phyloP scores from a whole-genome alignment of 2,797 vertebrate genomes.

The Galagoides demidoff region DNA sequence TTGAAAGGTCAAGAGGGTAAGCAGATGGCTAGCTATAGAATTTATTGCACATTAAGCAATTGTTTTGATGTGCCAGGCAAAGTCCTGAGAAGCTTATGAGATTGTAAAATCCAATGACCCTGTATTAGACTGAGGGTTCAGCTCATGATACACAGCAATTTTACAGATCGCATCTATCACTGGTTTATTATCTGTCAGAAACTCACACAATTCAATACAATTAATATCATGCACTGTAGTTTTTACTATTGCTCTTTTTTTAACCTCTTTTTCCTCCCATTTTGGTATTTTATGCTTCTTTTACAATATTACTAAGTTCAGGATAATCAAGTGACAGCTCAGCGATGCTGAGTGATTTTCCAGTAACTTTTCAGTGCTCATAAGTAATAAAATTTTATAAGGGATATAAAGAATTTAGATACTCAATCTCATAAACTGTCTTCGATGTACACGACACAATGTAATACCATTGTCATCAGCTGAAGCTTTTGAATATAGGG shows the following conservation, averaged over 20 bases:
- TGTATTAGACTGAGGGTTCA: constrained; percentile 77
- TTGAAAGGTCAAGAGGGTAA: constrained; percentile 86
- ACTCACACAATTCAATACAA: constrained; percentile 37
- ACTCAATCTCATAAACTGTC: constrained; percentile 26
- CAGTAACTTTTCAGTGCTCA: constrained; percentile 69
- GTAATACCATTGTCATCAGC: constrained; percentile 39
- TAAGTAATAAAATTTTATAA: constrained; percentile 77
- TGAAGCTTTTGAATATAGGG: not conserved
- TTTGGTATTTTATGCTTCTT: constrained; percentile 71
- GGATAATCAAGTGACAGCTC: constrained; percentile 62
- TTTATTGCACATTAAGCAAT: constrained; percentile 85
- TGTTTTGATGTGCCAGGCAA: constrained; percentile 86
- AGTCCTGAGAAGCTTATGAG: constrained; percentile 83
- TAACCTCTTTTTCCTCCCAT: constrained; percentile 43
- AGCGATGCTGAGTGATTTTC: constrained; percentile 68
- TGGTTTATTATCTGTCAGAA: constrained; percentile 83
- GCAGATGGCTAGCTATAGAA: constrained; percentile 87
- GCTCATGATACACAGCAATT: constrained; percentile 76
- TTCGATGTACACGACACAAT: not conserved
- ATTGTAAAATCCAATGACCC: constrained; percentile 85
- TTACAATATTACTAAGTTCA: constrained; percentile 60
- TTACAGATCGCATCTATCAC: constrained; percentile 83
- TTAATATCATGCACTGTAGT: constrained; percentile 72
- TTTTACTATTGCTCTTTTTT: constrained; percentile 79
- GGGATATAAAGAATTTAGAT: constrained; percentile 66